phyloP scores from a whole-genome alignment of 2,113 vertebrate genomes.

The Amblyornis subalaris region DNA sequence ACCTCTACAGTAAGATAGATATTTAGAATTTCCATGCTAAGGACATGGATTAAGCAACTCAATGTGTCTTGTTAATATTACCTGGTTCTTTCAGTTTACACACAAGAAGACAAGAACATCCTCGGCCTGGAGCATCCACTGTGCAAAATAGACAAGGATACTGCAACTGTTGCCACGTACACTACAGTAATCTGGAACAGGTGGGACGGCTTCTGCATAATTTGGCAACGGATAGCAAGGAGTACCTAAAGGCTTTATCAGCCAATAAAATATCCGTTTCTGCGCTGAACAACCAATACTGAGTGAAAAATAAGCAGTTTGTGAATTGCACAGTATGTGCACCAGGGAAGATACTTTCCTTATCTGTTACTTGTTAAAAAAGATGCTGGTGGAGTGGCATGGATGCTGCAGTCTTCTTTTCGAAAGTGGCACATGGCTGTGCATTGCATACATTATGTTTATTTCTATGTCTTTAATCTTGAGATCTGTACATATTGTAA shows the following conservation, averaged over 20 bases:
- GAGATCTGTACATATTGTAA: not conserved
- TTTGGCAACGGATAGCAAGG: not conserved
- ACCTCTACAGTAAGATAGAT: not conserved
- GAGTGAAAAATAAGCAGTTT: not conserved
- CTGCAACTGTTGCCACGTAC: constrained; percentile 86
- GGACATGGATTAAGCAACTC: not conserved
- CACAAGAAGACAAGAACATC: constrained; percentile 35
- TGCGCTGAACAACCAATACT: not conserved
- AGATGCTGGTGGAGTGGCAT: not conserved
- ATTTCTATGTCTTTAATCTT: not conserved
- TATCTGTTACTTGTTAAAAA: not conserved
- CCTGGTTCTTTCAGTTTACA: constrained; percentile 41
- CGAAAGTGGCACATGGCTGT: not conserved
- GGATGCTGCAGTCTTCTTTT: not conserved
- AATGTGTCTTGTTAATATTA: not conserved
- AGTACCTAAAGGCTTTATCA: not conserved
- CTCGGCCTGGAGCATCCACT: constrained; percentile 51
- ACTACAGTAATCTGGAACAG: constrained; percentile 87
- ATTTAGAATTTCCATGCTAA: not conserved
- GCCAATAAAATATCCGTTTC: not conserved
- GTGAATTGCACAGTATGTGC: not conserved
- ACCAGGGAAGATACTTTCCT: not conserved
- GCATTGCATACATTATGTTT: not conserved
- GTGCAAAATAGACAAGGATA: constrained; percentile 81
- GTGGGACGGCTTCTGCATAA: constrained; percentile 61